A percentile compares a stretch with the other conserved stretches of the same genome.
Conservation (phyloP, 2,888 invertebrate genomes). For the Tanytarsus gracilentus region DNA sequence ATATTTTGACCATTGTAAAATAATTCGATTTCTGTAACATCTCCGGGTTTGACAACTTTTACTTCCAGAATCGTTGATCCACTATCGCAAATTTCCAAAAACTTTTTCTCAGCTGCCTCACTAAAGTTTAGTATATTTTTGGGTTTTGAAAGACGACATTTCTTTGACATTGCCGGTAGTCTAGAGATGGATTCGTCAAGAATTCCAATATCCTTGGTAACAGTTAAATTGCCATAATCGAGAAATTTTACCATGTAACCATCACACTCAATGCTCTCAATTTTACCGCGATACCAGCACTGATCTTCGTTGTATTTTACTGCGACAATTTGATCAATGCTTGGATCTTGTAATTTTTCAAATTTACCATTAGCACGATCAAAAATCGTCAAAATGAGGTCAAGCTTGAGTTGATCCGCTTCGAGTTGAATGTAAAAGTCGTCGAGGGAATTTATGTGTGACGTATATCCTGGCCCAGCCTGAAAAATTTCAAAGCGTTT, state of each 20-base stretch:
- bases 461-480: slow-evolving; percentile 59
- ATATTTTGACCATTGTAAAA: slow-evolving; percentile 47
- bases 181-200: slow-evolving; percentile 46
- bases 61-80: slow-evolving; percentile 62
- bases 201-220: slow-evolving; percentile 49
- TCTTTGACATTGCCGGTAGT: slow-evolving; percentile 51
- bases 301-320: slow-evolving; percentile 57
- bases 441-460: slow-evolving; percentile 61
- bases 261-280: slow-evolving; percentile 48
- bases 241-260: slow-evolving; percentile 54
- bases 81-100: slow-evolving; percentile 57
- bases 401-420: slow-evolving; percentile 40
- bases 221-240: slow-evolving; percentile 58
- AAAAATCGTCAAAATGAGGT: slow-evolving; percentile 5
- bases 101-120: slow-evolving; percentile 53
- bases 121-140: slow-evolving; percentile 54
- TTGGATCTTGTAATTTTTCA: slow-evolving; percentile 39
- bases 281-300: slow-evolving; percentile 58
- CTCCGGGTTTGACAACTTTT: slow-evolving; percentile 56
- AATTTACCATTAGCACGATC: slow-evolving; percentile 11
- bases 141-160: slow-evolving; percentile 54
- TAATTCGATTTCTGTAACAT: slow-evolving; percentile 56
- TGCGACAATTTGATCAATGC: slow-evolving; percentile 50
- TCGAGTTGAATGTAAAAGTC: slow-evolving; percentile 75
- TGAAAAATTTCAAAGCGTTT: slow-evolving; percentile 46